Percentiles rank a stretch among this genome's conserved stretches.
phyloP scores from a whole-genome alignment of 2,797 vertebrate genomes.

The Vespertilio murinus region DNA sequence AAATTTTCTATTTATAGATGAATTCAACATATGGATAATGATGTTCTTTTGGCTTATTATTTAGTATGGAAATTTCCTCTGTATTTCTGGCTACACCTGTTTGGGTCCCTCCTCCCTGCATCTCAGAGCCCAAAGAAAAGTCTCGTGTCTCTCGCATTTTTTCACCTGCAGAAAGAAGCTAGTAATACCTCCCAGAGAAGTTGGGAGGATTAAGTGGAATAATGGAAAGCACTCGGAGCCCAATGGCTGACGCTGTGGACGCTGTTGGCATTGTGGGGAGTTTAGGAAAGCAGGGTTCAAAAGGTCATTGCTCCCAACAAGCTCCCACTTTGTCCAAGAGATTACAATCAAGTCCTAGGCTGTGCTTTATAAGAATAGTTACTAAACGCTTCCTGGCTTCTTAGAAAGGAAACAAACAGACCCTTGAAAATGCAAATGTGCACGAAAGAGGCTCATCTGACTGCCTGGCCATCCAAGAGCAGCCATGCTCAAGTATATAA shows the following conservation, averaged over 20 bases:
- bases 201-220: slow-evolving; percentile 17
- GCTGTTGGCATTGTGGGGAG: background rate
- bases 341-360: background rate
- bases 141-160: background rate
- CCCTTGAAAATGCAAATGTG: slow-evolving; percentile 11
- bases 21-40: slow-evolving; percentile 45
- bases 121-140: background rate
- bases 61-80: slow-evolving; percentile 4
- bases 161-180: slow-evolving; percentile 20
- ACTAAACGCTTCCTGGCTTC: background rate
- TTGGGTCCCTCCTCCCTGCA: background rate
- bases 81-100: slow-evolving; percentile 10
- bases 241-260: background rate
- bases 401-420: background rate
- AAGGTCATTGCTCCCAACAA: slow-evolving; percentile 36
- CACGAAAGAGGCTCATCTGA: background rate
- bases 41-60: background rate
- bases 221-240: background rate
- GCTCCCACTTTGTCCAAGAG: background rate
- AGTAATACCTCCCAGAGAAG: background rate
- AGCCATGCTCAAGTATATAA: background rate
- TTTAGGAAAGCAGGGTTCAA: background rate
- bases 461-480: background rate
- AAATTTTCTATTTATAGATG: slow-evolving; percentile 42
- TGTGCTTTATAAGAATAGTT: background rate